Evolutionary conservation across 2,888 invertebrate species (phyloP), one percentile per base, ranked within the genome.

Genomic region (Salticus scenicus): DNA sequence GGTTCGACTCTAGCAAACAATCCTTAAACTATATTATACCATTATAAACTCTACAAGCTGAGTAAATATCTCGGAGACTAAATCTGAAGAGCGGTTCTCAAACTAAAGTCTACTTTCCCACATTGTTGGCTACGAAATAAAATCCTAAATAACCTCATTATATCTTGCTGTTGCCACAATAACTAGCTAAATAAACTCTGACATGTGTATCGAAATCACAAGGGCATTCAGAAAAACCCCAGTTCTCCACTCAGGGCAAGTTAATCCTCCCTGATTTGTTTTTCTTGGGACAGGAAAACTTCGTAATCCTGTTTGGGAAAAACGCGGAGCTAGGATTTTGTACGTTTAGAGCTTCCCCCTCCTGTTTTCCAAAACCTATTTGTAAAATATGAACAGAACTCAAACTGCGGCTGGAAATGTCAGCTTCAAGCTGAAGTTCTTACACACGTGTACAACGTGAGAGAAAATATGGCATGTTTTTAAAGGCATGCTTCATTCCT

Each of bases 211-310:
- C 57, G 24, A 57, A 24, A 57, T 17, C 57, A 24, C 57, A 12
- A 17, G 17, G 57, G 57, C 57, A 57, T 57, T 57, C 57, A 24
- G 24, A 17, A 17, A 17, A 24, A 12, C 4, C 57, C 24, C 12
- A 57, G 12, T 1, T 4, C 10, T 75, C 69, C 82, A 70, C 75
- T 75, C 75, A 70, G 71, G 47, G 24, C 47, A 8, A n/a, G 41
- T 33, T 75, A 71, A 76, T 76, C 82, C 66, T 27, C 71, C 20
- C 47, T 69, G 76, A 82, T 76, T 76, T 82, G 71, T 82, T 82
- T 82, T 82, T 82, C 63, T 33, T 71, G 33, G 63, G 27, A n/a
- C 33, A 14, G 72, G 57, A 67, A 30, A 47, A 10, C 12, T 14
- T 24, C 0, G 7, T 24, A 33, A 71, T 63, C 41, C 64, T 63